Percentiles rank a stretch among this genome's conserved stretches.
These are phyloP conservation scores for Lycaena phlaeas DNA, from an alignment of 2,888 invertebrate genomes.

Conservation along the genomic window DNA sequence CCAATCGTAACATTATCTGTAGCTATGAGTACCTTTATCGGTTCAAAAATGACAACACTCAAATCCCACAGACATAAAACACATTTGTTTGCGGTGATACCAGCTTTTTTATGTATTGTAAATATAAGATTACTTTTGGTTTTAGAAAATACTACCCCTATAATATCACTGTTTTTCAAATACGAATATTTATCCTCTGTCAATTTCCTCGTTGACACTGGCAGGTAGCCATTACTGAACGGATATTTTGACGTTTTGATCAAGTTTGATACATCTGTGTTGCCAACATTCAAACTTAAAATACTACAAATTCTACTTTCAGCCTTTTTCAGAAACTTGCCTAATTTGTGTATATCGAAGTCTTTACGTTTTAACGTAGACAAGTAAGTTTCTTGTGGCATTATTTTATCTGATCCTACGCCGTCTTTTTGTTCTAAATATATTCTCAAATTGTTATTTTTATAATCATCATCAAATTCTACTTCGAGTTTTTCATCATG, in stretches of 20 bases:
- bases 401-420: slow-evolving; percentile 40
- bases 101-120: slow-evolving; percentile 38
- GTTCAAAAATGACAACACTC: slow-evolving; percentile 39
- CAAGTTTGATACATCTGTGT: slow-evolving; percentile 30
- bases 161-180: slow-evolving; percentile 36
- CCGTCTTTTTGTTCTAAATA: slow-evolving; percentile 62
- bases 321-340: slow-evolving; percentile 45
- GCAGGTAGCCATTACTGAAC: slow-evolving; percentile 47
- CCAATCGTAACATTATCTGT: slow-evolving; percentile 45
- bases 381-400: slow-evolving; percentile 44
- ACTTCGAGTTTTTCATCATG: slow-evolving; percentile 21
- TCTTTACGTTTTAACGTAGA: slow-evolving; percentile 39
- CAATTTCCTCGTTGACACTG: slow-evolving; percentile 32
- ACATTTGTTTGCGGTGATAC: slow-evolving; percentile 27
- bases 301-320: slow-evolving; percentile 41
- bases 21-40: slow-evolving; percentile 44
- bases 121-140: slow-evolving; percentile 43
- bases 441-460: slow-evolving; percentile 42
- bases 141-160: slow-evolving; percentile 38
- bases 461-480: slow-evolving; percentile 33
- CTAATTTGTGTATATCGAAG: slow-evolving; percentile 33
- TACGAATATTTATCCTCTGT: slow-evolving; percentile 24
- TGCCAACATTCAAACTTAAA: slow-evolving; percentile 38
- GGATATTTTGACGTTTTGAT: slow-evolving; percentile 35
- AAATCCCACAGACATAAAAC: slow-evolving; percentile 54